phyloP scores from a whole-genome alignment of 2,797 vertebrate genomes.

The Pagetopsis macropterus region DNA sequence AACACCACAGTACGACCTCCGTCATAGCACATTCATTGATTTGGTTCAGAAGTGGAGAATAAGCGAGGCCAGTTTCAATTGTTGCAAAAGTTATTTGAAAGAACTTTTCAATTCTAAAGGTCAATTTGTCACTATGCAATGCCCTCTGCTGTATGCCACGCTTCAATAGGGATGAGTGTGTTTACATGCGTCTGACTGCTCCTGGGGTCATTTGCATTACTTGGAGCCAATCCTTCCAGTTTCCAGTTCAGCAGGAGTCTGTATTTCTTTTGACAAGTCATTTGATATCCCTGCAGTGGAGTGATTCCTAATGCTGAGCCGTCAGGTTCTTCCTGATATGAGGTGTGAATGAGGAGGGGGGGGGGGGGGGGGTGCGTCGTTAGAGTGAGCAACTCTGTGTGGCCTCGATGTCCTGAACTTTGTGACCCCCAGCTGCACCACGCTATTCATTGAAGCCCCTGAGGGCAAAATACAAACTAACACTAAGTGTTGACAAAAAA shows the following conservation, averaged over 20 bases:
- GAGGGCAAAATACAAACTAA: slow-evolving; percentile 29
- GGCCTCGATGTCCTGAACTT: slow-evolving; percentile 37
- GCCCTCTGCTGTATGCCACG: slow-evolving; percentile 14
- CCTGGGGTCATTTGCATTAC: slow-evolving; percentile 57
- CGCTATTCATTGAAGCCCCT: slow-evolving; percentile 23
- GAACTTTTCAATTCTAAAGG: slow-evolving; percentile 53
- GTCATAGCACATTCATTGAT: slow-evolving; percentile 61
- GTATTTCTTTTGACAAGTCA: slow-evolving; percentile 53
- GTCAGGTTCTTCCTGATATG: slow-evolving; percentile 41
- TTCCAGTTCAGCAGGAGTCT: slow-evolving; percentile 39
- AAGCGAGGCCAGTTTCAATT: slow-evolving; percentile 70
- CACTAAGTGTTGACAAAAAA: slow-evolving; percentile 8
- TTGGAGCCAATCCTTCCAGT: slow-evolving; percentile 35
- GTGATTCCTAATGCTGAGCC: slow-evolving; percentile 39
- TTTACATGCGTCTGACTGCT: slow-evolving; percentile 47
- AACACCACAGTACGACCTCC: slow-evolving; percentile 64
- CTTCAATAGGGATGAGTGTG: slow-evolving; percentile 49
- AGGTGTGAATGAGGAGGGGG: slow-evolving; percentile 54
- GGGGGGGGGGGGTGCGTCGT: slow-evolving; percentile 27
- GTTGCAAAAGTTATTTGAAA: slow-evolving; percentile 61
- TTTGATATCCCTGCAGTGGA: slow-evolving; percentile 50
- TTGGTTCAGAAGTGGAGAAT: slow-evolving; percentile 65
- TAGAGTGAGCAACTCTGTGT: slow-evolving; percentile 18
- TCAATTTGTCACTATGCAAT: slow-evolving; percentile 40
- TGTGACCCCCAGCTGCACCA: slow-evolving; percentile 24